Base-by-base conservation (phyloP, 2,888 invertebrate species). In the Leuctra nigra region DNA sequence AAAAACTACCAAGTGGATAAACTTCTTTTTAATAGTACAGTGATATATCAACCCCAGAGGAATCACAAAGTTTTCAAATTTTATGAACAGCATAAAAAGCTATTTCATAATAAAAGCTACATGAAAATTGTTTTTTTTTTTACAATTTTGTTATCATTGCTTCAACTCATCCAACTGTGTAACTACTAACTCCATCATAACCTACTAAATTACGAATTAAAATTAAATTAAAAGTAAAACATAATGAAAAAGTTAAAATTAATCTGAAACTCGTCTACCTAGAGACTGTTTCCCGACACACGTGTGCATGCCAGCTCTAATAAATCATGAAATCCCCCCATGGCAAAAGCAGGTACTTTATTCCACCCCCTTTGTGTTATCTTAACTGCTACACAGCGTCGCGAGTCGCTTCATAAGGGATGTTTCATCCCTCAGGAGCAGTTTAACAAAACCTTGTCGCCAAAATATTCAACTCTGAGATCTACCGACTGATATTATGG, bases 341-440 rank as follows among this genome's bases (percentile, higher is more conserved):
- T 50, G 50, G 36, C 50, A 50, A n/a, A n/a, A 29, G 25, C 29
- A 47, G 50, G 36, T 50, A 50, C 35, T 50, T 33, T 35, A 50
- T 50, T 50, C 50, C 50, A 50, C 50, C 50, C 48, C 47, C 50
- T 35, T 50, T 20, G 50, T 50, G 50, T 50, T 50, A 50, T 50
- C 50, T 50, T 50, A 50, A 50, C 35, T 50, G 35, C 50, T 50
- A 50, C 50, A 50, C 50, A 18, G 50, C 16, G 33, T 18, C 22
- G 33, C 16, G 50, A 50, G 22, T 44, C 44, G 44, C 20, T 44
- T 44, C 44, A 44, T 44, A 44, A 50, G 50, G 50, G 50, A 50
- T 33, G 50, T 29, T 50, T 50, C 50, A 35, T 50, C 50, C 50
- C 50, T 13, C 9, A 50, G 35, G 50, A 35, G 50, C 50, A 50